Evolutionary conservation across 2,797 vertebrate species (phyloP).

Genomic region (Australoheros facetus): DNA sequence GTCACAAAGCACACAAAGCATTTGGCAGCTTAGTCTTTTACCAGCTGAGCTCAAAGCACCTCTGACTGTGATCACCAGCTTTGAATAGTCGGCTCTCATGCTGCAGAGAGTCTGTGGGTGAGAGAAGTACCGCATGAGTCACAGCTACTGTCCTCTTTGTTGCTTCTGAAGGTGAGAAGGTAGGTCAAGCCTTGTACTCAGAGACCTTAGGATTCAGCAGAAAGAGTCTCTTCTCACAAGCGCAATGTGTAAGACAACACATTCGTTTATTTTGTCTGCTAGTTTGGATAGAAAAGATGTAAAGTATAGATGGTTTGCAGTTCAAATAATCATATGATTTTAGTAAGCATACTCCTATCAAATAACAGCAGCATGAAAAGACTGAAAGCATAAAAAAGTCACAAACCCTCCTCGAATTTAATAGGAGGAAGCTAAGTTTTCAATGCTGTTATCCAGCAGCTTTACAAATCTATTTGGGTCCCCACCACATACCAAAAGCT

Average conservation of each 20-base stretch:
- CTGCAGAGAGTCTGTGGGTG: slow-evolving; percentile 9
- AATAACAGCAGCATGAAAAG: not conserved
- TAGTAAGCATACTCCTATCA: not conserved
- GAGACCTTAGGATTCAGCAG: slow-evolving; percentile 36
- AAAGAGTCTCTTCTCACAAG: slow-evolving; percentile 18
- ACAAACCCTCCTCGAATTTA: slow-evolving; percentile 15
- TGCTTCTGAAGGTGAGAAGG: slow-evolving; percentile 64
- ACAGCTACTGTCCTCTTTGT: slow-evolving; percentile 61
- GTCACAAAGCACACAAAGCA: slow-evolving; percentile 13
- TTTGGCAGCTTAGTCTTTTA: not conserved
- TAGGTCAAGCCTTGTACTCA: slow-evolving; percentile 52
- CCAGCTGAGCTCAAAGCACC: slow-evolving; percentile 38
- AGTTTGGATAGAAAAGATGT: not conserved
- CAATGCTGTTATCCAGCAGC: slow-evolving; percentile 27
- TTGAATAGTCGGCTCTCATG: slow-evolving; percentile 43
- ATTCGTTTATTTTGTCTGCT: slow-evolving; percentile 8
- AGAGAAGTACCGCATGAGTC: slow-evolving; percentile 61
- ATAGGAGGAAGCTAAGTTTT: slow-evolving; percentile 53
- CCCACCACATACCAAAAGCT: slow-evolving; percentile 65
- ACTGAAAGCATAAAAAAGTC: not conserved
- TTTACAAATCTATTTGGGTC: slow-evolving; percentile 65
- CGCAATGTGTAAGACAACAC: not conserved
- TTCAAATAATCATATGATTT: not conserved
- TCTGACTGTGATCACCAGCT: slow-evolving; percentile 53
- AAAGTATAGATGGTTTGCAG: not conserved